phyloP scores from a whole-genome alignment of 2,797 vertebrate genomes.

The Hipposideros larvatus region DNA sequence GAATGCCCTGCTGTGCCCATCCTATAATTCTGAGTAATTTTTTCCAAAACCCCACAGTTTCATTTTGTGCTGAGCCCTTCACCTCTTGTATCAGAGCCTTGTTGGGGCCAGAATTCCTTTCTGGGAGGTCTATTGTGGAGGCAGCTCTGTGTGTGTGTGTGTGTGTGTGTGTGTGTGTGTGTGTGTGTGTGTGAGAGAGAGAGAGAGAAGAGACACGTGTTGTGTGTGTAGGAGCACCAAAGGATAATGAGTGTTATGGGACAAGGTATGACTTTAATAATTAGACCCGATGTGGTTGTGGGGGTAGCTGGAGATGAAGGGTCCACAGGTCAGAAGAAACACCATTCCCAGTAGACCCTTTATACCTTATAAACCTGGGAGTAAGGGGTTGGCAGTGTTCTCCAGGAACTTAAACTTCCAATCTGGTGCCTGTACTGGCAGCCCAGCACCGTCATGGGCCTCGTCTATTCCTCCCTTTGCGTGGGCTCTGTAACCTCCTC shows the following conservation, averaged over 20 bases:
- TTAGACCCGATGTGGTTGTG: rapidly evolving
- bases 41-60: background rate
- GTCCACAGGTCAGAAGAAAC: background rate
- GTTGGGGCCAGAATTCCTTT: too few relatives aligned
- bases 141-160: background rate
- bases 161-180: background rate
- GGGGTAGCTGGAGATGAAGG: background rate
- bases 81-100: background rate
- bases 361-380: background rate
- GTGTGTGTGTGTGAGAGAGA: too few relatives aligned
- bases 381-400: background rate
- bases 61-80: background rate
- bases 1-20: rapidly evolving
- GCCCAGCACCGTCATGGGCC: rapidly evolving
- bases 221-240: background rate
- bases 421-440: too few relatives aligned
- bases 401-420: background rate
- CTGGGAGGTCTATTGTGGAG: background rate
- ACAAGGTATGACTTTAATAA: background rate
- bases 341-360: background rate
- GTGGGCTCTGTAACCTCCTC: rapidly evolving
- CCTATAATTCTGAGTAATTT: background rate
- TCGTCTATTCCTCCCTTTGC: background rate
- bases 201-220: background rate
- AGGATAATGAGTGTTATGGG: background rate